Evolutionary conservation across 1,140 invertebrate species (phyloP), one percentile per base, ranked within the genome.

Genomic region (Limonius californicus): DNA sequence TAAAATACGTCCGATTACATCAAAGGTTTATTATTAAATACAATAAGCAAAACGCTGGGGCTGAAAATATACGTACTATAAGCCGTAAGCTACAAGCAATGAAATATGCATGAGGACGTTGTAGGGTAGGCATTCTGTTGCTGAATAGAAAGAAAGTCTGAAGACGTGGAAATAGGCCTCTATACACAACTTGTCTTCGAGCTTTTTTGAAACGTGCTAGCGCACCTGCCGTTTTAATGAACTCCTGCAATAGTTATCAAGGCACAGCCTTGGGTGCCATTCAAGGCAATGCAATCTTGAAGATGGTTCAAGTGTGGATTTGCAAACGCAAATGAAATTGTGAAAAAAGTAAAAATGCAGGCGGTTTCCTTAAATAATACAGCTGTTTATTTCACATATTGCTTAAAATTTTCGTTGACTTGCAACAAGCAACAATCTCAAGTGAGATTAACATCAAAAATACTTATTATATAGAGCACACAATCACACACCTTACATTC

Each of bases 361-460:
- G 16, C 54, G 35, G 9, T 32, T 65, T 65, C 59, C 57, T 65
- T 67, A 67, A 63, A 69, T 64, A 70, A 70, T 72, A 73, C 68
- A 73, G 68, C 64, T 67, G 63, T 74, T 74, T 74, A 74, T 74
- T 74, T 71, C 66, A 72, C 66, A 73, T 68, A 70, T 74, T 69
- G 70, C 71, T 70, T 70, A 68, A 67, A 70, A 59, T 47, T 60
- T 50, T 39, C 56, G 63, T 60, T 65, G 55, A 61, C 53, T 66
- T 66, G 69, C 65, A 66, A 67, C 65, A 71, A 71, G 73, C 72
- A 76, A 76, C 72, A 76, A 72, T 76, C 74, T 74, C 70, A 50
- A 50, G 45, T 50, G 45, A 50, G 45, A 50, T 50, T 50, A 50
- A 50, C 54, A 55, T 55, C 21, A 35, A 55, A 16, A 27, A 55